Base-by-base conservation (phyloP, 2,797 vertebrate species). In the Parotocinclus haroldoi region DNA sequence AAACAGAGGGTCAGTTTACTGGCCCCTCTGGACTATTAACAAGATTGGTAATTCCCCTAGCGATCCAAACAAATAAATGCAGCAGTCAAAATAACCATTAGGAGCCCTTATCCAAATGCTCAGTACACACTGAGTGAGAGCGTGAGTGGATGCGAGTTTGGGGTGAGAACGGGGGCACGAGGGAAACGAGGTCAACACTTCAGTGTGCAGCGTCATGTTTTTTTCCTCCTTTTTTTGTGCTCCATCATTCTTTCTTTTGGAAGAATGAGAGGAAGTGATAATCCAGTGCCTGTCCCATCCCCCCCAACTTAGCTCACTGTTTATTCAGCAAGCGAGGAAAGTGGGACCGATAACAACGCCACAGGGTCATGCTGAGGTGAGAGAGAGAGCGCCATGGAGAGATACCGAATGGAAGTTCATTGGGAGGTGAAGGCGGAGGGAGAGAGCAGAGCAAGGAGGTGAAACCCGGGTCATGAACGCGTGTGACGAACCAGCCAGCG, bases 341-440 rank as follows among this genome's bases (percentile, higher is more conserved):
- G 56, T 68, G 66, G 77, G 83, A 81, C 69, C 57, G 69, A 76
- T 81, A 86, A 83, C 79, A 82, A 72, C 60, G 54, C 56, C 50
- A 19, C 19, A 49, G 88, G 92, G 92, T 93, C 91, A 92, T 58
- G 44, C 71, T 79, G 86, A 91, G 92, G 92, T 92, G 89, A 92
- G 85, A 79, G 73, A 84, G 83, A 70, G 82, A 92, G 90, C 93
- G 84, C 81, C 83, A 9, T 84, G 79, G 72, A 85, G 81, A 73
- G 82, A 92, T 91, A 93, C 90, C 78, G 82, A 88, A 86, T 87
- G 86, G 83, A 91, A 91, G 94, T 95, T 96, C 95, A 94, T 45
- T 57, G 74, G 74, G 92, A 95, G 95, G 95, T 96, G 92, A 95
- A 90, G 84, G 91, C 87, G 87, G 88, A 80, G 89, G 85, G 85